Evolutionary conservation across 2,888 invertebrate genomes (phyloP), one percentile per base, ranked within the genome.

Genomic region (Drosophila villosipedis): DNA sequence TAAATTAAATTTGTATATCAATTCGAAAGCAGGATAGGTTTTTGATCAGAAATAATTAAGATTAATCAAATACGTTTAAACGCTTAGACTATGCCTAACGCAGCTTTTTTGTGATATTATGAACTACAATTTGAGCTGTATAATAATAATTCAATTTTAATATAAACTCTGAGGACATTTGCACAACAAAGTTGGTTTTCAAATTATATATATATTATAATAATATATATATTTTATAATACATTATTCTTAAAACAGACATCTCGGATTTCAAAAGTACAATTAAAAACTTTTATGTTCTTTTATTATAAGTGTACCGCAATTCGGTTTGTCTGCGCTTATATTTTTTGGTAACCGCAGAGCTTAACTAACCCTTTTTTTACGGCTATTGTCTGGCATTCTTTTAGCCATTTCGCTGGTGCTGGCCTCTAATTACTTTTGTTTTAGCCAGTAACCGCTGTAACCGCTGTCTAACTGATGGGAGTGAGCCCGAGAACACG

Each of bases 351-450:
- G 33, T 37, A 53, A 57, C 73, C 73, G 54, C 81, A 73, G 54
- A 65, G 66, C 64, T 81, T 66, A 47, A 60, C 63, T 65, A 62
- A 69, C 58, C 74, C 68, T 41, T 82, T 72, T 62, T 54, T 37
- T 39, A 58, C 28, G 59, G 31, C 49, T 33, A 37, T 69, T 68
- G 66, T 82, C 69, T 68, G 61, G 53, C 53, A 55, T 69, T 82
- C 54, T 75, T 68, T 82, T 55, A 49, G 63, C 53, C 69, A 54
- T 61, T 75, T 68, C 61, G 49, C 47, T 65, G 68, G 10, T 35
- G 52, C 65, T 60, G 58, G 62, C 62, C 67, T 78, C 68, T 83
- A 81, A 82, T 82, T 82, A 73, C 83, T 83, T 83, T 81, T 82
- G 68, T 68, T 80, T 68, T 62, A 35, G 55, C 43, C 62, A 66